phyloP scores from a whole-genome alignment of 2,113 vertebrate species.

The Chaetodon auriga region DNA sequence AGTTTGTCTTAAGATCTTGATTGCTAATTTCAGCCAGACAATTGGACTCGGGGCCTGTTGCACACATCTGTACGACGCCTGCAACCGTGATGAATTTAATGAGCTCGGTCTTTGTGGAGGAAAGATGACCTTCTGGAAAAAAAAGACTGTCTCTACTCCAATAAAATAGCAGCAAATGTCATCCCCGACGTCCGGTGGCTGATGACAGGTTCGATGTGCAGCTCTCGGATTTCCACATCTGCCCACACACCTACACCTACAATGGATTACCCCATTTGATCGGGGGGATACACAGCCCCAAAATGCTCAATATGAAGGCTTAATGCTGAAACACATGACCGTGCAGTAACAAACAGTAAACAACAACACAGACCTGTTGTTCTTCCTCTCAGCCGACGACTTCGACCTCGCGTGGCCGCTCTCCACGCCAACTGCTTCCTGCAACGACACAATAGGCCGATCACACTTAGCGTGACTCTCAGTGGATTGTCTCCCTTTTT shows the following conservation, averaged over 20 bases:
- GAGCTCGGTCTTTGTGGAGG: conserved; percentile 62
- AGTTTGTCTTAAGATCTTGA: conserved; percentile 54
- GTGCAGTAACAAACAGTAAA: not conserved
- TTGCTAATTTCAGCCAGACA: conserved; percentile 51
- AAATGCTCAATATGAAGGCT: too few relatives aligned
- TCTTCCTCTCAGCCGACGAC: conserved; percentile 14
- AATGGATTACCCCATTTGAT: not conserved
- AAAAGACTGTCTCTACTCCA: conserved; percentile 33
- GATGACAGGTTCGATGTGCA: conserved; percentile 44
- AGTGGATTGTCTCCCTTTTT: conserved; percentile 13
- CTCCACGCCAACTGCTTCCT: conserved; percentile 24
- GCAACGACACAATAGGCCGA: conserved; percentile 14
- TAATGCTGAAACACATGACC: too few relatives aligned
- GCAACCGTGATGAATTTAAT: conserved; percentile 57
- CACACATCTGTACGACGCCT: conserved; percentile 9
- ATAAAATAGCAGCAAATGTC: conserved; percentile 67
- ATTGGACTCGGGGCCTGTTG: conserved; percentile 24
- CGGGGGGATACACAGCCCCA: too few relatives aligned
- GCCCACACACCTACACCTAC: not conserved
- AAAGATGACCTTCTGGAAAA: conserved; percentile 67
- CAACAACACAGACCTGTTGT: conserved; percentile 8
- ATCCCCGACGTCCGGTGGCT: conserved; percentile 9
- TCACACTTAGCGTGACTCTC: conserved; percentile 7
- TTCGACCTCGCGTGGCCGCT: conserved; percentile 11
- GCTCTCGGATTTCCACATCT: conserved; percentile 21